Evolutionary conservation across 2,888 invertebrate species (phyloP), one percentile per base, ranked within the genome.

Genomic region (Drosophila percnosoma): DNA sequence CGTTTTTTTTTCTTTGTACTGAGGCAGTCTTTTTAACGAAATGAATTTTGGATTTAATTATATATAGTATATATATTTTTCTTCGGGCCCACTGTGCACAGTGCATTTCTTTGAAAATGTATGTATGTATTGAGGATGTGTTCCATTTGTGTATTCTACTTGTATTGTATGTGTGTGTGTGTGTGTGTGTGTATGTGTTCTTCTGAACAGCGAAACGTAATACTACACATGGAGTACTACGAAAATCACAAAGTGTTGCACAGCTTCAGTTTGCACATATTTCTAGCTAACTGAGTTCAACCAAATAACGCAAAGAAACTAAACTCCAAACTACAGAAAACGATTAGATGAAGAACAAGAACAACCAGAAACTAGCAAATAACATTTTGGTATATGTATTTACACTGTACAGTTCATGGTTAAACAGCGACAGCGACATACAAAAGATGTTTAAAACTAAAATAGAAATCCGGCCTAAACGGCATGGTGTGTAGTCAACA

Each of bases 311-410:
- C 34, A 15, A 31, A 15, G 31, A 8, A 57, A 27, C 4, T 33
- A 21, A 48, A 48, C 49, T 21, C 24, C 29, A 29, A 74, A 54
- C 49, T 29, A 27, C 34, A 63, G 38, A 15, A 51, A 68, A 13
- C 49, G 48, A 51, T 36, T 51, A 49, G 21, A 53, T n/a, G 7
- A 49, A 49, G 18, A 66, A 54, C 27, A 54, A 49, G 13, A 68
- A 68, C 49, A 63, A 55, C 34, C 40, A 40, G 33, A 52, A 51
- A 48, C 24, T 34, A 45, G 48, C 21, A 45, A 24, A 21, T 21
- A 52, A 36, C 63, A 61, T 80, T 85, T 82, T 78, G 65, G 79
- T 80, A 80, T 62, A 74, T 77, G 71, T 85, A 73, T 82, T 78
- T 84, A 82, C 73, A 83, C 31, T 6, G 27, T 42, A n/a, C 51